A percentile compares a stretch with the other conserved stretches of the same genome.
phyloP scores from a whole-genome alignment of 2,113 vertebrate species.

The Perognathus longimembris region DNA sequence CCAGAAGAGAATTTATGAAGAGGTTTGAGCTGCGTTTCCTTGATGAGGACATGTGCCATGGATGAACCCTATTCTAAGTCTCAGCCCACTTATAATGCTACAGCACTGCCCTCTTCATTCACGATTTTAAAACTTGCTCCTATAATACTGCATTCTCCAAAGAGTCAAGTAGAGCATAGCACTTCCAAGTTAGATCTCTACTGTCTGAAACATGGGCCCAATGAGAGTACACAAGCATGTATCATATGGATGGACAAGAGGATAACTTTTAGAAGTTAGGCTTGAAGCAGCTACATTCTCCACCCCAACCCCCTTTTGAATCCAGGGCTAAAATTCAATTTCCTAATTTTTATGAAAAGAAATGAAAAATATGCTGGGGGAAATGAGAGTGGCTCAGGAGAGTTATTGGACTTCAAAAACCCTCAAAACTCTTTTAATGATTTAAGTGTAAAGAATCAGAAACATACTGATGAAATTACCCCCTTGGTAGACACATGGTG shows the following conservation, averaged over 20 bases:
- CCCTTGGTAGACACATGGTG: slow-evolving; percentile 68
- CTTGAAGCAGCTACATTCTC: slow-evolving; percentile 48
- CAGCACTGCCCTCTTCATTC: background rate
- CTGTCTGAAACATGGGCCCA: background rate
- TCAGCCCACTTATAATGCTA: background rate
- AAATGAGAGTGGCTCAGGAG: slow-evolving; percentile 59
- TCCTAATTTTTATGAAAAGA: slow-evolving; percentile 77
- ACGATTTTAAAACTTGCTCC: background rate
- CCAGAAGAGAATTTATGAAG: background rate
- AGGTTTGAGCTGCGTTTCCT: background rate
- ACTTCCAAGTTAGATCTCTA: background rate
- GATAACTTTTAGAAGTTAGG: background rate
- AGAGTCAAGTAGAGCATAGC: background rate
- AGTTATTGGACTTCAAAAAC: slow-evolving; percentile 76
- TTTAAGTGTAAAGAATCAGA: slow-evolving; percentile 78
- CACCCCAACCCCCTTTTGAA: slow-evolving; percentile 8
- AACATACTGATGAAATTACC: slow-evolving; percentile 70
- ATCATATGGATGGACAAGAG: background rate
- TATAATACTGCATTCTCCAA: background rate
- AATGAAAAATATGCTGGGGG: slow-evolving; percentile 67
- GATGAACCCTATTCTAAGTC: background rate
- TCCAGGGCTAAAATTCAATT: slow-evolving; percentile 75
- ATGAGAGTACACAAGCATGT: background rate
- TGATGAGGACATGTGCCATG: background rate
- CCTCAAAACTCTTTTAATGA: slow-evolving; percentile 81